phyloP scores from a whole-genome alignment of 2,113 vertebrate species.

The Grantiella picta region DNA sequence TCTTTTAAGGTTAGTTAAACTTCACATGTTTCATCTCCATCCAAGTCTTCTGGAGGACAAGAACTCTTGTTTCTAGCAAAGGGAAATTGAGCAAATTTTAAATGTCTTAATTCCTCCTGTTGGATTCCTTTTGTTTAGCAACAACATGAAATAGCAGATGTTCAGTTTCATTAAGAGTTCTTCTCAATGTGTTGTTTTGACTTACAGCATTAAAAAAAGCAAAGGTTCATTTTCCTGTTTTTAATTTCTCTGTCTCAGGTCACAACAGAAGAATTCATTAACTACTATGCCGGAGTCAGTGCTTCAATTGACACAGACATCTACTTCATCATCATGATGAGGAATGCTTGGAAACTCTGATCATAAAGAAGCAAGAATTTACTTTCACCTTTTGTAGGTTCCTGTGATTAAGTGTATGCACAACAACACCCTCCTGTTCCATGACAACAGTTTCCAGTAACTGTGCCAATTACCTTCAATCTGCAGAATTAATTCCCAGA shows the following conservation, averaged over 20 bases:
- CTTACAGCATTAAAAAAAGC: not conserved
- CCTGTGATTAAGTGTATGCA: not conserved
- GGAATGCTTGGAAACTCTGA: constrained; percentile 86
- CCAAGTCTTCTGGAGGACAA: not conserved
- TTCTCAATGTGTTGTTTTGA: not conserved
- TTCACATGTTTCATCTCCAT: not conserved
- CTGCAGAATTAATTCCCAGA: not conserved
- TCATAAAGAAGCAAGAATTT: not conserved
- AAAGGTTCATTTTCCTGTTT: not conserved
- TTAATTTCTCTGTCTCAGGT: constrained; percentile 76
- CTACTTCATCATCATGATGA: constrained; percentile 97
- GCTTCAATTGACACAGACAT: constrained; percentile 91
- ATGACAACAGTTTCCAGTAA: not conserved
- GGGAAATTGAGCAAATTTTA: not conserved
- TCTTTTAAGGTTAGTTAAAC: not conserved
- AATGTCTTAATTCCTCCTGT: not conserved
- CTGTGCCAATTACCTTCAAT: not conserved
- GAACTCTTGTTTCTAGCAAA: not conserved
- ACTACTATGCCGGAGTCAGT: constrained; percentile 93
- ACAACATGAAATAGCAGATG: not conserved
- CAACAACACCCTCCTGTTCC: not conserved
- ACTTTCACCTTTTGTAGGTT: not conserved
- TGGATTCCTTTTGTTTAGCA: not conserved
- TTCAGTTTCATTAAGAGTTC: not conserved
- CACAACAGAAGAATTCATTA: constrained; percentile 91